A percentile compares a stretch with the other conserved stretches of the same genome.
Evolutionary conservation across 2,797 vertebrate species (phyloP).

Genomic region (Protosalanx chinensis): DNA sequence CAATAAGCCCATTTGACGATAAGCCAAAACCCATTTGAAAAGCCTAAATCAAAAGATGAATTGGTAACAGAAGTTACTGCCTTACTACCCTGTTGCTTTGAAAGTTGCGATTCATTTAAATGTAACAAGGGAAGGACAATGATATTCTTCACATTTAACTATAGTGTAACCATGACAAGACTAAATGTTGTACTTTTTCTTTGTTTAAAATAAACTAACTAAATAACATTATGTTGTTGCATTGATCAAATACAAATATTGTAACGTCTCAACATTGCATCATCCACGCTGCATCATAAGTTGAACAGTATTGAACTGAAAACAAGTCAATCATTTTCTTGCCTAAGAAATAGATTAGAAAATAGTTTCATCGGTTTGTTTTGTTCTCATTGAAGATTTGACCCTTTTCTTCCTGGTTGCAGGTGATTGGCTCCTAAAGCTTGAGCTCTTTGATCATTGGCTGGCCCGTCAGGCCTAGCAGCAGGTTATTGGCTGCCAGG

Average conservation of each 20-base stretch:
- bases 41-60: constrained; percentile 24
- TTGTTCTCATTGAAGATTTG: too few species aligned
- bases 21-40: constrained; percentile 40
- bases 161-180: constrained; percentile 44
- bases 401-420: not conserved
- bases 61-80: constrained; percentile 51
- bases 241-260: constrained; percentile 56
- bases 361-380: too few species aligned
- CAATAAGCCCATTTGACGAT: constrained; percentile 31
- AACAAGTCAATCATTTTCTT: too few species aligned
- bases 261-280: constrained; percentile 9
- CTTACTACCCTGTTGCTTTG: constrained; percentile 55
- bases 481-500: constrained; percentile 79
- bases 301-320: too few species aligned
- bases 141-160: constrained; percentile 29
- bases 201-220: constrained; percentile 42
- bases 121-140: constrained; percentile 52
- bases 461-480: constrained; percentile 74
- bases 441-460: constrained; percentile 76
- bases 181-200: constrained; percentile 47
- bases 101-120: constrained; percentile 54
- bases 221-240: constrained; percentile 49
- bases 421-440: constrained; percentile 52
- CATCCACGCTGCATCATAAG: not conserved
- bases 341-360: too few species aligned